Percentiles rank a stretch among this genome's conserved stretches.
phyloP scores from a whole-genome alignment of 2,797 vertebrate genomes.

The Gadopsis bispinosus region DNA sequence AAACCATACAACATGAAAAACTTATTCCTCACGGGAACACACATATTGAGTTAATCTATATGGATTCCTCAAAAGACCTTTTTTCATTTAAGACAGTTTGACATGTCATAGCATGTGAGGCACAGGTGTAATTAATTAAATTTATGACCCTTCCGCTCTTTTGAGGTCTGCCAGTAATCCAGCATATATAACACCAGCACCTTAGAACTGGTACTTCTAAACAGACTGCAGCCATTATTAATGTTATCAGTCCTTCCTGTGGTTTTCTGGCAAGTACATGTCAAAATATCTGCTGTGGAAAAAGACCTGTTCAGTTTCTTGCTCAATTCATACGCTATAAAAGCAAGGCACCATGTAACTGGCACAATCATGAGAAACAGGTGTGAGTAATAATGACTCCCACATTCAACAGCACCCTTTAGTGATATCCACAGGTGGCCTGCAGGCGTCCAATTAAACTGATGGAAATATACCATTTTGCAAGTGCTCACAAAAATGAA shows the following conservation, averaged over 20 bases:
- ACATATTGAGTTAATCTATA: not conserved
- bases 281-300: constrained; percentile 7
- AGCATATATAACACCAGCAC: not conserved
- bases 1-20: not conserved
- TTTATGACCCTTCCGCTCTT: not conserved
- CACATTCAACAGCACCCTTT: constrained; percentile 35
- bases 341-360: constrained; percentile 11
- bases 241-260: not conserved
- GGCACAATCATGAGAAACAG: constrained; percentile 27
- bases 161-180: not conserved
- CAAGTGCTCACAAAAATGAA: constrained; percentile 13
- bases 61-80: not conserved
- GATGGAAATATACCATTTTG: constrained; percentile 38
- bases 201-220: not conserved
- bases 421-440: constrained; percentile 57
- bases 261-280: not conserved
- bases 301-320: not conserved
- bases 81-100: constrained; percentile 3
- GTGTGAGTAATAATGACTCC: constrained; percentile 51
- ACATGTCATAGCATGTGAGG: constrained; percentile 8
- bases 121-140: constrained; percentile 12
- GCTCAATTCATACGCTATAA: not conserved
- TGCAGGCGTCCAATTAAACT: constrained; percentile 47
- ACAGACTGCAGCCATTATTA: constrained; percentile 9
- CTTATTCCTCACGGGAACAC: not conserved